Base-by-base conservation (phyloP, 2,797 vertebrate species). In the Pygocentrus nattereri region DNA sequence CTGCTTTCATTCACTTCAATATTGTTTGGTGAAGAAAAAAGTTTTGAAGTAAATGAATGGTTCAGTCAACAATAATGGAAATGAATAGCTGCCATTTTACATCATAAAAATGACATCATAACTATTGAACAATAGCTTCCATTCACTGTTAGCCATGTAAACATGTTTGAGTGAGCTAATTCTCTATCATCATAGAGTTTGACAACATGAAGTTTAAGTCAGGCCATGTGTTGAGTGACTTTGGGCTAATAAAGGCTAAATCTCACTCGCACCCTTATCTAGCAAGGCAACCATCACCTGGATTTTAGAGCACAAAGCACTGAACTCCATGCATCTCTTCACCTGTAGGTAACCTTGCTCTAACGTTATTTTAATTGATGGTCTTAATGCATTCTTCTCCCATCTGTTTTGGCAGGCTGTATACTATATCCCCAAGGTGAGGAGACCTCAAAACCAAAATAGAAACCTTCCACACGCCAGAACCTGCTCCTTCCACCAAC, bases 401-500 rank as follows among this genome's bases (percentile, higher is more conserved):
- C 27, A 77, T 85, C 75, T 81, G 59, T 81, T 80, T 80, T 88
- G 84, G 78, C 81, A 84, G 67, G 49, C 80, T 54, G 54, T 81
- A 86, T 13, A 21, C 56, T 86, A 85, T 69, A 71, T 56, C 76
- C 81, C 31, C 54, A 8, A 86, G 78, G 74, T 86, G 62, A 86
- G 54, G 23, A 67, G 77, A 87, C 74, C 74, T 83, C 50, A 58
- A 64, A 77, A 82, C 86, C 73, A 86, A 91, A 92, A 93, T 88
- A 91, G 83, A 91, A 91, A 87, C 80, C 80, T 87, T 75, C 61
- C 62, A 82, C 89, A 89, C 25, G 88, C 81, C 67, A 30, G 31
- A 81, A 56, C 89, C 76, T 88, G 89, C 78, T 85, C 67, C 68
- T 79, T 69, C 71, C 61, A 69, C 76, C 73, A 78, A 19, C 47